Evolutionary conservation across 2,113 vertebrate genomes (phyloP), one percentile per base, ranked within the genome.

Genomic region (Saguinus imperator): DNA sequence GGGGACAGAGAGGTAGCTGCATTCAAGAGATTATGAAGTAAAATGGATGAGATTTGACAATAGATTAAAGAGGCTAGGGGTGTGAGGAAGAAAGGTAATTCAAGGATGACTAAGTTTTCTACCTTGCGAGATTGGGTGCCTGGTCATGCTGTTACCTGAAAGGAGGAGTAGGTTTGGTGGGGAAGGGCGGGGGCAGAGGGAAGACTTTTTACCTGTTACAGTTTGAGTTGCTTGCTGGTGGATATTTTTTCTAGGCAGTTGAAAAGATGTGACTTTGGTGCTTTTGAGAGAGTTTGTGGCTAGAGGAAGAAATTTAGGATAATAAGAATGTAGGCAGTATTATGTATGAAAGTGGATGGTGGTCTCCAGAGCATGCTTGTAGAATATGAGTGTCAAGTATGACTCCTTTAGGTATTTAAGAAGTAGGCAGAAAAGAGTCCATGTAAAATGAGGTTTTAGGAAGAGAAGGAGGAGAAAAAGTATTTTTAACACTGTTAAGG

Each of bases 211-310:
- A 85, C 79, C 64, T 95, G n/a, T 93, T 91, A 80, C 57, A 96
- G 27, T 90, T 90, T 83, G 50, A 90, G 17, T 91, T 96, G 70
- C 48, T 91, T 80, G 55, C 35, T 87, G 20, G 14, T 90, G 27
- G 37, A 58, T 87, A 8, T 81, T 91, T 91, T 84, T 72, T 89
- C 45, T 73, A 83, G 40, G 8, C 35, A 80, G 23, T 83, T 95
- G 61, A 79, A 82, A 90, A 52, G 50, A 90, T 72, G 77, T 0
- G 27, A 93, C 72, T 95, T 90, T 37, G 37, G 25, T 87, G 25
- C 68, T 96, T 94, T 77, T 17, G 43, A 87, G 86, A 97, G 68
- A 92, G 52, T 70, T 86, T 89, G 80, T 89, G 61, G 23, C 66
- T 86, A 68, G 55, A 55, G 45, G 77, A 92, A 61, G 55, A 83